Evolutionary conservation across 2,797 vertebrate species (phyloP).

Genomic region (Choloepus didactylus): DNA sequence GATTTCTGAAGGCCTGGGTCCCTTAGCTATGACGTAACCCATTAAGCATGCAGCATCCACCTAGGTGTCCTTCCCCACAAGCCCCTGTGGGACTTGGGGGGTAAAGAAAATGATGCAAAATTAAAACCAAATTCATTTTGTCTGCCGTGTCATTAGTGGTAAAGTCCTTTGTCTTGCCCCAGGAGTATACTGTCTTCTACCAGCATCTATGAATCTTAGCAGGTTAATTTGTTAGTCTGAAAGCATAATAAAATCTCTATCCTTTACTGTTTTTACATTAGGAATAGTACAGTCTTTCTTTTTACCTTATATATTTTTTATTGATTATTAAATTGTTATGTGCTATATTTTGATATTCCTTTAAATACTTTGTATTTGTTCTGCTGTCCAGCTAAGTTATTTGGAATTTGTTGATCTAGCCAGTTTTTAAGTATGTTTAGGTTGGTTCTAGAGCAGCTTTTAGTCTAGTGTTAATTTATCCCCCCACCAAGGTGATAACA

Average conservation of each 20-base stretch:
- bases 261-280: not conserved
- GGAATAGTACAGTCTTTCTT: not conserved
- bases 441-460: not conserved
- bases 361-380: not conserved
- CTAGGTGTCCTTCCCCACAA: not conserved
- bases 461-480: not conserved
- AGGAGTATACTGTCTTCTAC: not conserved
- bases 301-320: not conserved
- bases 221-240: not conserved
- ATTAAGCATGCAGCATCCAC: not conserved
- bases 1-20: not conserved
- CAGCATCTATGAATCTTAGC: not conserved
- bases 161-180: not conserved
- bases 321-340: not conserved
- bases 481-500: not conserved
- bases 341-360: not conserved
- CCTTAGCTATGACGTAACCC: not conserved
- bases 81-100: not conserved
- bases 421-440: not conserved
- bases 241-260: not conserved
- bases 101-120: not conserved
- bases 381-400: not conserved
- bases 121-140: not conserved
- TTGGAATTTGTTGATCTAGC: not conserved
- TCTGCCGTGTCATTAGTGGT: not conserved